Percentiles rank a stretch among this genome's conserved stretches.
Evolutionary conservation across 1,140 invertebrate genomes (phyloP).

Genomic region (Acromyrmex echinatior): DNA sequence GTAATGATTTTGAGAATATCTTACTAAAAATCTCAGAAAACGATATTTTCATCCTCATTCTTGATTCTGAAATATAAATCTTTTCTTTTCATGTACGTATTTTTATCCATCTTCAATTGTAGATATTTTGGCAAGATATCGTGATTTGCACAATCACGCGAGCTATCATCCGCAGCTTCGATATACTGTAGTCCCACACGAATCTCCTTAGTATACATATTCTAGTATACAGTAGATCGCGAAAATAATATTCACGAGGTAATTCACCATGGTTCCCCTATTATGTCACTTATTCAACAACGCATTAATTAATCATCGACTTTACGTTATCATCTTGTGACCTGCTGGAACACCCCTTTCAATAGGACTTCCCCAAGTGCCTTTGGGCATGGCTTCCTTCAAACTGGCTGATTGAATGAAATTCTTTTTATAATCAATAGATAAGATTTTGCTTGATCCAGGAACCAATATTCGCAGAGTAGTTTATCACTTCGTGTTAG

Average conservation of each 20-base stretch:
- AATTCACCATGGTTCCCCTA: slow-evolving; percentile 44
- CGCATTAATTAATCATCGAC: slow-evolving; percentile 44
- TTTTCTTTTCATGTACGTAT: neutral
- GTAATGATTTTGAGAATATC: slow-evolving; percentile 7
- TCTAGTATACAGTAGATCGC: slow-evolving; percentile 9
- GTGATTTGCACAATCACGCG: slow-evolving; percentile 16
- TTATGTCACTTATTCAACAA: slow-evolving; percentile 56
- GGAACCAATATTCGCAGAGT: slow-evolving; percentile 63
- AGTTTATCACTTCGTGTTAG: slow-evolving; percentile 59
- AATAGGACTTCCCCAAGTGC: slow-evolving; percentile 76
- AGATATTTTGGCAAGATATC: slow-evolving; percentile 53
- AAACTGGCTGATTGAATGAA: slow-evolving; percentile 78
- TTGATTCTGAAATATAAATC: neutral
- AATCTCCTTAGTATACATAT: neutral
- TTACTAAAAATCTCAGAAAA: slow-evolving; percentile 26
- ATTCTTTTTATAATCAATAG: slow-evolving; percentile 76
- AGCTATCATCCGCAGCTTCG: slow-evolving; percentile 13
- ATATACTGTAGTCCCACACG: slow-evolving; percentile 39
- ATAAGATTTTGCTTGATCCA: slow-evolving; percentile 71
- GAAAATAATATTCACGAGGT: slow-evolving; percentile 20
- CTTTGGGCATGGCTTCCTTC: slow-evolving; percentile 79
- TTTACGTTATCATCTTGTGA: slow-evolving; percentile 84
- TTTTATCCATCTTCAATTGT: neutral
- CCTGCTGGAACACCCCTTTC: slow-evolving; percentile 87
- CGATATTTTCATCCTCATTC: no score